Evolutionary conservation across 64 coral and sea anemone genomes (phyloP), one percentile per base, ranked within the genome.

Genomic region (Hydrozoanthus tunicans): DNA sequence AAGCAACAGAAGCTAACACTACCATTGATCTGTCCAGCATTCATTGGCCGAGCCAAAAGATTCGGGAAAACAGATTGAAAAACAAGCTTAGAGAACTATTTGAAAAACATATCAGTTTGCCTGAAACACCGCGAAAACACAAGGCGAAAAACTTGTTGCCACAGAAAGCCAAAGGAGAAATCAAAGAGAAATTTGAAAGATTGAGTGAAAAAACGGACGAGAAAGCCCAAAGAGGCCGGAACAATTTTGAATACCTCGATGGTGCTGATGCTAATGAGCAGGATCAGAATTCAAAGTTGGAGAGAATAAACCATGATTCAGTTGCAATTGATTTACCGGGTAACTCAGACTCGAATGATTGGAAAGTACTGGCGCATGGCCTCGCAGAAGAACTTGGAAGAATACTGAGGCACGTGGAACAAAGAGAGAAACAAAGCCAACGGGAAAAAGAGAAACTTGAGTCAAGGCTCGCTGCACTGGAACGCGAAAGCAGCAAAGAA

Each of bases 401-500:
- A 17, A 92, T 93, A n/a, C 81, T 96, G 26, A 96, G 74, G 56
- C 86, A 86, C 15, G 91, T 93, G 94, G 80, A 92, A 24, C 80
- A 93, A 43, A 91, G 85, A 67, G 89, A 96, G 52, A 90, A 88
- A 58, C 68, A 96, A 82, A 81, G 78, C 53, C 80, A 78, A 59
- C 23, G 73, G 66, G 91, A 96, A 26, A 91, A 91, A 73, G 73
- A 61, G n/a, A 93, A 60, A 85, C 82, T 96, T 77, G 80, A 88
- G 72, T 79, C 80, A 13, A 64, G 83, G 6, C 81, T 91, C 26
- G 73, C 81, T 23, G 24, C 90, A 52, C 77, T 96, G 89, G 88
- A 67, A 7, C 80, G 73, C 55, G 23, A 56, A 13, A 81, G 70
- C 54, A 72, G 83, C 7, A 67, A 67, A 9, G 91, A 89, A 70